Evolutionary conservation across 2,797 vertebrate species (phyloP).

Genomic region (Alosa sapidissima): DNA sequence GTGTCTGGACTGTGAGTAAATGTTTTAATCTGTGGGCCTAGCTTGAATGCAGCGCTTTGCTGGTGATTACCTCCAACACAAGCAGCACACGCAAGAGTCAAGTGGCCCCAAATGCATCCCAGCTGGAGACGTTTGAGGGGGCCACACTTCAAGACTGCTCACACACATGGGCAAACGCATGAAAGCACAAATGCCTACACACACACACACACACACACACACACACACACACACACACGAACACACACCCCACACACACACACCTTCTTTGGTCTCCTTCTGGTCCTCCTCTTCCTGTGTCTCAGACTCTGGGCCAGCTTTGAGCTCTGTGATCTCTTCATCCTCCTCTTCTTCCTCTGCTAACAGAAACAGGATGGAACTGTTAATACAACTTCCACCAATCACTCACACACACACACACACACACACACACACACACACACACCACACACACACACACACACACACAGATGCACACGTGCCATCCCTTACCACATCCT

Average conservation of each 20-base stretch:
- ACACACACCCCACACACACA: constrained; percentile 12
- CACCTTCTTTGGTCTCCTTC: constrained; percentile 88
- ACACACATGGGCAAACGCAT: neutral
- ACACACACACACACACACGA: constrained; percentile 3
- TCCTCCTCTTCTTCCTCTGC: constrained; percentile 91
- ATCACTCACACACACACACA: neutral
- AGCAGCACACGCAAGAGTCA: neutral
- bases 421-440: neutral
- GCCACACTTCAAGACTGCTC: neutral
- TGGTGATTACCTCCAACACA: neutral
- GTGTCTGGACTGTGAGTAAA: constrained; percentile 17
- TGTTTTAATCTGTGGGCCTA: constrained; percentile 1
- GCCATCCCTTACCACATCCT: neutral
- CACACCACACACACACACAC: neutral
- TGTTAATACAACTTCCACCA: neutral
- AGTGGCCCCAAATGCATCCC: constrained; percentile 34
- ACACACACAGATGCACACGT: neutral
- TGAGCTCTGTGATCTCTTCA: constrained; percentile 86
- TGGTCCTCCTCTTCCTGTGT: constrained; percentile 86
- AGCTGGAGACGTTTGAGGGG: constrained; percentile 34
- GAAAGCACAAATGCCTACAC: constrained; percentile 2
- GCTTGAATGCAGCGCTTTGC: neutral
- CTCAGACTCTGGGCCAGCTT: constrained; percentile 82
- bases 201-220: neutral
- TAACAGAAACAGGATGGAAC: constrained; percentile 53